Evolutionary conservation across 2,888 invertebrate genomes (phyloP), one percentile per base, ranked within the genome.

Genomic region (Andrena chrysosceles): DNA sequence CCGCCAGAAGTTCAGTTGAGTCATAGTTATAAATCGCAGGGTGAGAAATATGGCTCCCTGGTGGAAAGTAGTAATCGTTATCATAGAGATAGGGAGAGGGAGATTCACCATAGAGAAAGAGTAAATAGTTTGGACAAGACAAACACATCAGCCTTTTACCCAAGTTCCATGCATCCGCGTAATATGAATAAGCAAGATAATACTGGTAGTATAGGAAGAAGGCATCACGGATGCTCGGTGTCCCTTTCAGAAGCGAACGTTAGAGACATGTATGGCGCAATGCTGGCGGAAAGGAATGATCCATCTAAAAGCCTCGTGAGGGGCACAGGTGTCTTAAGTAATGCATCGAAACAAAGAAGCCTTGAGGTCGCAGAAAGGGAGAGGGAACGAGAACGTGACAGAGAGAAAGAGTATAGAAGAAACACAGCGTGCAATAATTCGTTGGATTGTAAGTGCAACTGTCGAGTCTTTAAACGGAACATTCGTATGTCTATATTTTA

Each of bases 351-450:
- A 86, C 95, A 95, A 90, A 94, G 94, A 86, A 95, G 95, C 90
- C 93, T 95, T 83, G 95, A 95, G 85, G 93, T 94, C 56, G 82
- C 90, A 4, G 93, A 95, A 75, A 91, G 95, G 42, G 95, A 95
- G 83, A 90, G 94, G 93, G 91, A 94, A 70, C 84, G 93, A 91
- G 89, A 94, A 91, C 62, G 91, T 13, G 91, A 90, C 20, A 88
- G 89, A 29, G 92, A 93, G 2, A 90, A 90, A 71, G 91, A 91
- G 23, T 91, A 90, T 69, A 93, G 95, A 56, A 94, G 94, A 54
- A 92, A 95, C 0, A 93, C 94, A 59, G 95, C 95, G 83, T 93
- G 93, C 89, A 93, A 93, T 89, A 93, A 93, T 87, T 91, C 92
- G 20, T 81, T 92, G 71, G 93, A 93, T 77, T 90, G 92, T 92